Evolutionary conservation across 1,140 invertebrate genomes (phyloP).

Genomic region (Eciton burchellii): DNA sequence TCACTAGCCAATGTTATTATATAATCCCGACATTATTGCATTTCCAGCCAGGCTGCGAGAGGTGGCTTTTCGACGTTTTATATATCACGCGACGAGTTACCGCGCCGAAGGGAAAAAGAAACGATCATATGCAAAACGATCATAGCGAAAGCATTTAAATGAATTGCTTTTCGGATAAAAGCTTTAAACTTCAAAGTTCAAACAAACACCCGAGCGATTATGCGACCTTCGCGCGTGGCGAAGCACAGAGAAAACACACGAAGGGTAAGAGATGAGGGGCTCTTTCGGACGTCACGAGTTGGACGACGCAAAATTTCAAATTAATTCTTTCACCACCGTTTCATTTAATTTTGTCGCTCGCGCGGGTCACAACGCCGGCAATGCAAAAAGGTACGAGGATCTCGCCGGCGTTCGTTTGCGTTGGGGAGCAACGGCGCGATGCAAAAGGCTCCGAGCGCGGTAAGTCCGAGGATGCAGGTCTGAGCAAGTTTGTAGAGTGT

Average conservation of each 20-base stretch:
- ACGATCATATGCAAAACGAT: conserved; percentile 14
- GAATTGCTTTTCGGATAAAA: conserved; percentile 43
- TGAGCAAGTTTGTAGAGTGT: conserved; percentile 34
- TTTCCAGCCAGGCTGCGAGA: conserved; percentile 44
- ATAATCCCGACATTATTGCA: conserved; percentile 45
- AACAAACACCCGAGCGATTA: conserved; percentile 20
- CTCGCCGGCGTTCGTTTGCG: conserved; percentile 30
- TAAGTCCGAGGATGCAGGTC: conserved; percentile 38
- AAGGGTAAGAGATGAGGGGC: background rate
- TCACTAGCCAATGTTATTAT: conserved; percentile 20
- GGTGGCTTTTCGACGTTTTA: conserved; percentile 51
- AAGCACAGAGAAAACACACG: background rate
- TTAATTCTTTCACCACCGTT: conserved; percentile 40
- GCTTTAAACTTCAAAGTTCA: too few species aligned
- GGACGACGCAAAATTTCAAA: conserved; percentile 19
- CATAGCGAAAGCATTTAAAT: conserved; percentile 31
- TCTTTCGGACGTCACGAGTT: background rate
- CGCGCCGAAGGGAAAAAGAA: conserved; percentile 20
- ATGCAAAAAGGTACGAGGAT: conserved; percentile 7
- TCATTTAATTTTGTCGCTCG: conserved; percentile 34
- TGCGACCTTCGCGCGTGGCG: background rate
- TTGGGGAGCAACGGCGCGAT: conserved; percentile 37
- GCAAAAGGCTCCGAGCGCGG: background rate
- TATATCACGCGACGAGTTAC: conserved; percentile 29
- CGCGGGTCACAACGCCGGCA: background rate